Percentiles rank a stretch among this genome's conserved stretches.
Evolutionary conservation across 2,888 invertebrate genomes (phyloP).

Genomic region (Volucella zonaria): DNA sequence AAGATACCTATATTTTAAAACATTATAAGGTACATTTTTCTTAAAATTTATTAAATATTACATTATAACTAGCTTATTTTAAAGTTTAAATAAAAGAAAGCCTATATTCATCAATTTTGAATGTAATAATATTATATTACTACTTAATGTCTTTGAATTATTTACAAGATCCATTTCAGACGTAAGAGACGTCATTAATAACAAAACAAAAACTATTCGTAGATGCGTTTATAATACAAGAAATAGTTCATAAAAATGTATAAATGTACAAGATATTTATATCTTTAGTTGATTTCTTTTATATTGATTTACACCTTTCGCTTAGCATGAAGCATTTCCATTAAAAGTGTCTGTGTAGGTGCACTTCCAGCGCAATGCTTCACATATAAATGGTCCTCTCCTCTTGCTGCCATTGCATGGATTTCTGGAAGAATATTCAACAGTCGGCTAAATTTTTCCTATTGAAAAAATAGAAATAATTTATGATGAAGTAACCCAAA

Average conservation of each 20-base stretch:
- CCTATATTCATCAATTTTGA: constrained; percentile 53
- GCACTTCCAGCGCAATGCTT: constrained; percentile 97
- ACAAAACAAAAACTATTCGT: constrained; percentile 55
- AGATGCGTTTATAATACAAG: constrained; percentile 69
- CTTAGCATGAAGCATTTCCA: constrained; percentile 99
- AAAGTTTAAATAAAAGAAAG: constrained; percentile 58
- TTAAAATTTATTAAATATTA: constrained; percentile 75
- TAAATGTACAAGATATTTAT: constrained; percentile 56
- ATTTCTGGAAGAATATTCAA: constrained; percentile 96
- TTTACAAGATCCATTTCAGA: constrained; percentile 62
- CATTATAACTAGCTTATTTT: constrained; percentile 70
- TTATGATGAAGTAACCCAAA: neutral
- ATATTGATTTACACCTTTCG: constrained; percentile 86
- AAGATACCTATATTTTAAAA: constrained; percentile 70
- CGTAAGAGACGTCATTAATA: constrained; percentile 75
- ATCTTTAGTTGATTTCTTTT: constrained; percentile 29
- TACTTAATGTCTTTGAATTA: constrained; percentile 59
- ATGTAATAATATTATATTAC: constrained; percentile 65
- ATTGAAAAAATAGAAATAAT: constrained; percentile 70
- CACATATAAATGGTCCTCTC: constrained; percentile 97
- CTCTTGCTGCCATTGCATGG: constrained; percentile 93
- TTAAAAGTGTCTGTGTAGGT: constrained; percentile 97
- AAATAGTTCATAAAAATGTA: constrained; percentile 66
- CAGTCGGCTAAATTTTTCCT: constrained; percentile 98
- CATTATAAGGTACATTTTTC: constrained; percentile 76